These are phyloP conservation scores for Heteromurus nitidus DNA, from an alignment of 2,888 invertebrate genomes.

Conservation along the genomic window DNA sequence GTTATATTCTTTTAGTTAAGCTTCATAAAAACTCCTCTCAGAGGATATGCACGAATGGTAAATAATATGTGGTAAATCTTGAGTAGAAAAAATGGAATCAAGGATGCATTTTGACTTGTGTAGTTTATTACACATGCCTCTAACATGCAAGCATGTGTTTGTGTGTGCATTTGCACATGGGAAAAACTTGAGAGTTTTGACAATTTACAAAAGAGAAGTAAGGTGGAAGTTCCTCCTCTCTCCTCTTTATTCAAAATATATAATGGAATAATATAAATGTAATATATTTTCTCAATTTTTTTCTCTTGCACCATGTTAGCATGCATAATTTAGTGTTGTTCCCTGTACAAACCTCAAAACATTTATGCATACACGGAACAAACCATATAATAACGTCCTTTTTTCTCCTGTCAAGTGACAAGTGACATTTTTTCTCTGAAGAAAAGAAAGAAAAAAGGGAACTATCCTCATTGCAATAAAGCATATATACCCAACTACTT, in stretches of 20 bases:
- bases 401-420: conserved; percentile 41
- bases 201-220: neutral
- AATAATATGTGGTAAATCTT: too few relatives aligned
- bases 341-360: neutral
- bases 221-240: neutral
- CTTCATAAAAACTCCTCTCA: neutral
- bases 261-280: too few relatives aligned
- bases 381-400: conserved; percentile 5
- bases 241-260: neutral
- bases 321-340: conserved; percentile 7
- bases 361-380: neutral
- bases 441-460: conserved; percentile 12
- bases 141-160: neutral
- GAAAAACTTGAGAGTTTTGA: too few relatives aligned
- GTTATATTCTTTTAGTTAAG: conserved; percentile 2
- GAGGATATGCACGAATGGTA: too few relatives aligned
- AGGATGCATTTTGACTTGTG: neutral
- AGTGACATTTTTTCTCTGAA: conserved; percentile 48
- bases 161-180: too few relatives aligned
- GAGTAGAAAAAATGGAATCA: conserved; percentile 4
- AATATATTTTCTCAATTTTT: too few relatives aligned
- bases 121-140: neutral
- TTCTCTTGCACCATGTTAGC: too few relatives aligned
- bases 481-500: too few relatives aligned
- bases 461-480: neutral